Percentiles rank a stretch among this genome's conserved stretches.
Evolutionary conservation across 2,888 invertebrate genomes (phyloP).

Genomic region (Cheilosia vernalis): DNA sequence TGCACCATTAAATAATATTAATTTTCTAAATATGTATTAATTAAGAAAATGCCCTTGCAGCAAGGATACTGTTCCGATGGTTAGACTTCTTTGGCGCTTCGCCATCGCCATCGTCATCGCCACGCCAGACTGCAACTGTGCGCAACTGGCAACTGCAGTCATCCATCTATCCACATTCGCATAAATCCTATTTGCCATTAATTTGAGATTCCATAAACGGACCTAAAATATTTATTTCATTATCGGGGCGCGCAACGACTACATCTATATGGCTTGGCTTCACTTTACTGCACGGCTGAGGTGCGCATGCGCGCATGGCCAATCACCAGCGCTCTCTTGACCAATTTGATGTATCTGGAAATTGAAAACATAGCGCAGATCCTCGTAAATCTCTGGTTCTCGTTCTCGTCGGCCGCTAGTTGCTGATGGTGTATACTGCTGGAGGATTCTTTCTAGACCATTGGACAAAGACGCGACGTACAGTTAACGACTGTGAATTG

Average conservation of each 20-base stretch:
- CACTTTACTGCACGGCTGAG: not conserved
- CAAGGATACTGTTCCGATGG: slow-evolving; percentile 14
- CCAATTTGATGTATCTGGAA: slow-evolving; percentile 68
- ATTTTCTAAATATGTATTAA: slow-evolving; percentile 73
- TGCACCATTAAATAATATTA: slow-evolving; percentile 62
- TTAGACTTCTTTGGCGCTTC: slow-evolving; percentile 36
- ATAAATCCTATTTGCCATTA: slow-evolving; percentile 74
- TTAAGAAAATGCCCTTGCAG: slow-evolving; percentile 47
- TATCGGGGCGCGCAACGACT: slow-evolving; percentile 32
- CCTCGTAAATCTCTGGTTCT: slow-evolving; percentile 67
- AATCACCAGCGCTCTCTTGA: slow-evolving; percentile 32
- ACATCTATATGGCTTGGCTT: not conserved
- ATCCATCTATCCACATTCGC: slow-evolving; percentile 65
- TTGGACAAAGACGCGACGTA: slow-evolving; percentile 46
- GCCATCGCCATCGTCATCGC: not conserved
- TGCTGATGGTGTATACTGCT: slow-evolving; percentile 12
- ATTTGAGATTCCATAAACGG: slow-evolving; percentile 74
- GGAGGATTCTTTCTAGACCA: slow-evolving; percentile 51
- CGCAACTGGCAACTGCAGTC: not conserved
- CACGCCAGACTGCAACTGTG: too few species aligned
- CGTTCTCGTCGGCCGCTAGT: slow-evolving; percentile 14
- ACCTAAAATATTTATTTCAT: slow-evolving; percentile 73
- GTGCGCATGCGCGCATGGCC: slow-evolving; percentile 16
- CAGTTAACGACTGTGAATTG: slow-evolving; percentile 70
- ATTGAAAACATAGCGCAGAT: slow-evolving; percentile 68